phyloP scores from a whole-genome alignment of 1,140 invertebrate species.

The Cydia splendana region DNA sequence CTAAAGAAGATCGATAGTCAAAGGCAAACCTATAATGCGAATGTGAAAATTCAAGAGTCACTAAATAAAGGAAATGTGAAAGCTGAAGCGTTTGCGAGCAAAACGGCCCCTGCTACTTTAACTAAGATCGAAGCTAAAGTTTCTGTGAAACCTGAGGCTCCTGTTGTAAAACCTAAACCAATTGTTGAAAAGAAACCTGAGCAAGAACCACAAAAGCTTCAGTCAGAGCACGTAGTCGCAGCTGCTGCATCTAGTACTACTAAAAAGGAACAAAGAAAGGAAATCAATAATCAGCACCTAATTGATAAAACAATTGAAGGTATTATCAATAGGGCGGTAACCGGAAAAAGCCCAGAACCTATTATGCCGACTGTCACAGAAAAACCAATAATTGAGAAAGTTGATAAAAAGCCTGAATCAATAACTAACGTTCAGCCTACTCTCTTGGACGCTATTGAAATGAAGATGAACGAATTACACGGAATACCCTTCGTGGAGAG shows the following conservation, averaged over 20 bases:
- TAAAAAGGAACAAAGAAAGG: slow-evolving; percentile 53
- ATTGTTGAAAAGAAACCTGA: slow-evolving; percentile 40
- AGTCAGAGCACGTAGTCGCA: slow-evolving; percentile 25
- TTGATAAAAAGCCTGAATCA: slow-evolving; percentile 8
- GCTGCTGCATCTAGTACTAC: slow-evolving; percentile 34
- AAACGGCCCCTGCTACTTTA: slow-evolving; percentile 33
- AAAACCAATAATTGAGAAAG: background rate
- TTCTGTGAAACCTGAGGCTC: slow-evolving; percentile 36
- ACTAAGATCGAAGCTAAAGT: slow-evolving; percentile 40
- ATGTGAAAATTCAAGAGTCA: slow-evolving; percentile 49
- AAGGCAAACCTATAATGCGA: slow-evolving; percentile 55
- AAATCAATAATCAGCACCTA: slow-evolving; percentile 66
- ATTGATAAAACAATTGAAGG: slow-evolving; percentile 74
- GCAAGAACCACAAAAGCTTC: slow-evolving; percentile 38
- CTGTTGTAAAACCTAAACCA: slow-evolving; percentile 39
- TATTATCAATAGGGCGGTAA: slow-evolving; percentile 59
- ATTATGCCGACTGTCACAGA: slow-evolving; percentile 1
- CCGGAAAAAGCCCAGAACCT: slow-evolving; percentile 42
- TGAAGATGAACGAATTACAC: slow-evolving; percentile 74
- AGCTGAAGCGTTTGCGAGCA: slow-evolving; percentile 44
- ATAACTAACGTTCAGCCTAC: slow-evolving; percentile 22
- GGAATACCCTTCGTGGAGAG: slow-evolving; percentile 64
- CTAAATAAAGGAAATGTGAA: slow-evolving; percentile 48
- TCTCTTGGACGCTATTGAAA: slow-evolving; percentile 67
- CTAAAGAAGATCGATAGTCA: slow-evolving; percentile 72